These are phyloP conservation scores for Platichthys stellatus DNA, from an alignment of 2,113 vertebrate species.

Conservation along the genomic window DNA sequence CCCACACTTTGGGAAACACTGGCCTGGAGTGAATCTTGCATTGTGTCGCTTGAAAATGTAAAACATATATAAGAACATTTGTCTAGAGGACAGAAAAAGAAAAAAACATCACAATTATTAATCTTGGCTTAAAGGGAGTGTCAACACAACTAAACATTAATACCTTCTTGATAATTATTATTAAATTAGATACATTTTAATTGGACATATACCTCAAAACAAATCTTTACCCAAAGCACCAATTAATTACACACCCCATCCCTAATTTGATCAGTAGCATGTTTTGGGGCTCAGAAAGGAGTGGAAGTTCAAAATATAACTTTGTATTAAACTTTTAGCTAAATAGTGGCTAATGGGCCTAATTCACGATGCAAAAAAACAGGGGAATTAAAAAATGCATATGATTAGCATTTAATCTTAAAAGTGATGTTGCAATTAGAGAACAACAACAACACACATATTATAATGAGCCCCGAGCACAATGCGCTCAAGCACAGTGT, in stretches of 20 bases:
- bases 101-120: no score
- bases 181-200: no score
- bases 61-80: no score
- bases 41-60: no score
- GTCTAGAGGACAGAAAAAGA: no score
- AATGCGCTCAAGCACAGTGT: neutral
- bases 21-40: no score
- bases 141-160: no score
- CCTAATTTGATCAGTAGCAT: neutral
- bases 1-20: no score
- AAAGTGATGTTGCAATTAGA: neutral
- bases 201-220: neutral
- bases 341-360: neutral
- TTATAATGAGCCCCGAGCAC: neutral
- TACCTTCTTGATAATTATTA: no score
- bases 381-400: neutral
- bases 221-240: neutral
- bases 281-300: neutral
- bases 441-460: neutral
- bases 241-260: neutral
- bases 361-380: conserved; percentile 1
- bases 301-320: neutral
- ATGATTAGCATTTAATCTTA: neutral
- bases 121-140: no score
- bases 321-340: neutral